phyloP scores from a whole-genome alignment of 2,797 vertebrate species.

The Danio choprae region DNA sequence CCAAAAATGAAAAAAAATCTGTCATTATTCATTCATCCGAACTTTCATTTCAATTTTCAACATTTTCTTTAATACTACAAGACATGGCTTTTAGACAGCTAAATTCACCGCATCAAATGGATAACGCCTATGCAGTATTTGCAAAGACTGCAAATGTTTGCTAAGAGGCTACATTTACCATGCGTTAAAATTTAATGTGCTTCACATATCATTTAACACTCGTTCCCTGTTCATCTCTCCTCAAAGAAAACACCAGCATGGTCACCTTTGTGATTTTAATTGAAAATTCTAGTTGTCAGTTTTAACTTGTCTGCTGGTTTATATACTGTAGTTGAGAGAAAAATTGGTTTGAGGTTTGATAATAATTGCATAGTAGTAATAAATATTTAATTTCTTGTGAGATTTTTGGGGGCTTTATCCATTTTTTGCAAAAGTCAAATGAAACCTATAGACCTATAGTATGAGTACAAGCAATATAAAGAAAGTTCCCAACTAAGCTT shows the following conservation, averaged over 20 bases:
- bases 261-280: neutral
- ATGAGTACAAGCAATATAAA: too few relatives aligned
- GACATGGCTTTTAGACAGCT: neutral
- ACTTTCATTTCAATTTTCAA: neutral
- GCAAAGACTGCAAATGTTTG: neutral
- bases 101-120: neutral
- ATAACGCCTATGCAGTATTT: slow-evolving; percentile 11
- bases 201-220: slow-evolving; percentile 10
- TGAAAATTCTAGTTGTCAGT: too few relatives aligned
- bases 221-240: neutral
- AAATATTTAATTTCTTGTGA: too few relatives aligned
- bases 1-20: neutral
- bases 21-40: neutral
- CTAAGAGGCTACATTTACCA: slow-evolving; percentile 6
- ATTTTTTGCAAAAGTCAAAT: too few relatives aligned
- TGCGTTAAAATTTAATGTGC: slow-evolving; percentile 19
- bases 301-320: too few relatives aligned
- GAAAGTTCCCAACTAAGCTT: too few relatives aligned
- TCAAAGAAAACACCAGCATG: neutral
- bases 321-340: too few relatives aligned
- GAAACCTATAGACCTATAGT: too few relatives aligned
- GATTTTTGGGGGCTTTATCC: too few relatives aligned
- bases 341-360: too few relatives aligned
- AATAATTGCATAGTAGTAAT: too few relatives aligned
- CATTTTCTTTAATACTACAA: neutral